Conservation (phyloP, 2,888 invertebrate genomes). For the Shargacucullia verbasci region DNA sequence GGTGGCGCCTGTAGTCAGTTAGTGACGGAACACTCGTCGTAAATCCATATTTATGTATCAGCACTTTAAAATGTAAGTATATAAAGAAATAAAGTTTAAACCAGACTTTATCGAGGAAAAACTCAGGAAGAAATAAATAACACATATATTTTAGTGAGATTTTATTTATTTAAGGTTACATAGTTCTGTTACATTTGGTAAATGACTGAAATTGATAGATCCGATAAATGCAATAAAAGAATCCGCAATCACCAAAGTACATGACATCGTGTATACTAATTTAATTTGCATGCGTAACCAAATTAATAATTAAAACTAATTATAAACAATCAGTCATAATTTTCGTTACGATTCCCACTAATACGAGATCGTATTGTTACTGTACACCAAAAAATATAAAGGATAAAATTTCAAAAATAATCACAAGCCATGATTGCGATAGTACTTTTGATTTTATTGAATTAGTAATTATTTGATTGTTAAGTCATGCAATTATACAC, state of each 20-base stretch:
- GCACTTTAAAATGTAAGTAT: too few relatives aligned
- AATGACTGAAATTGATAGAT: conserved; percentile 56
- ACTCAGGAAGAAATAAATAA: conserved; percentile 11
- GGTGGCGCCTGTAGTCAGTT: neutral
- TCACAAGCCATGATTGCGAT: too few relatives aligned
- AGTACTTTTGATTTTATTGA: too few relatives aligned
- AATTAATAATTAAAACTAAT: conserved; percentile 49
- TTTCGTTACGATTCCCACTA: conserved; percentile 44
- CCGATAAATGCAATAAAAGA: conserved; percentile 55
- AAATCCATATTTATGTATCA: too few relatives aligned
- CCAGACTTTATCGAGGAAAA: too few relatives aligned
- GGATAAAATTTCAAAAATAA: too few relatives aligned
- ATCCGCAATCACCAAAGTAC: conserved; percentile 25
- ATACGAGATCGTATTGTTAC: conserved; percentile 42
- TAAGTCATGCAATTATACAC: too few relatives aligned
- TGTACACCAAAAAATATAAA: conserved; percentile 3
- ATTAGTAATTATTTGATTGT: too few relatives aligned
- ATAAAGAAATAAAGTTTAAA: too few relatives aligned
- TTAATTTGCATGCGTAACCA: conserved; percentile 25
- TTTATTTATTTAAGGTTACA: conserved; percentile 56
- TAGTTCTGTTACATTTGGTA: conserved; percentile 60
- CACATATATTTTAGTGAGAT: conserved; percentile 36
- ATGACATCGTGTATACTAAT: conserved; percentile 29
- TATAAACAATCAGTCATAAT: conserved; percentile 59
- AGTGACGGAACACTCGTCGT: too few relatives aligned